A percentile compares a stretch with the other conserved stretches of the same genome.
phyloP scores from a whole-genome alignment of 2,888 invertebrate species.

The Glomeris marginata region DNA sequence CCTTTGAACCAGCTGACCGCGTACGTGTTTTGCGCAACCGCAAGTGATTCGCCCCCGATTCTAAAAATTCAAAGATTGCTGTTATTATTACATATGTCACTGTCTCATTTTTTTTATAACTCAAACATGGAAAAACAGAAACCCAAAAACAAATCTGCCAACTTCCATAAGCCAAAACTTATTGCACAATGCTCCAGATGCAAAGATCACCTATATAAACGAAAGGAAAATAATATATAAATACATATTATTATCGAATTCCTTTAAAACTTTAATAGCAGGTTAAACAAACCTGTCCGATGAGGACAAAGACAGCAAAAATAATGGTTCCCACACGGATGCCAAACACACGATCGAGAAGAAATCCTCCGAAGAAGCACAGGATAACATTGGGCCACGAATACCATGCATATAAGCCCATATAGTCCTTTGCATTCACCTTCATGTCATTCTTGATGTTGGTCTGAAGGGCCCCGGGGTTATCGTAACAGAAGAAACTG shows the following conservation, averaged over 20 bases:
- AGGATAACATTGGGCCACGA: slow-evolving; percentile 96
- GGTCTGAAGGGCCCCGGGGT: slow-evolving; percentile 82
- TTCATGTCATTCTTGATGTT: slow-evolving; percentile 65
- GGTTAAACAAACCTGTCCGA: slow-evolving; percentile 50
- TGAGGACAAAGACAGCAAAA: slow-evolving; percentile 69
- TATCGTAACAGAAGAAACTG: slow-evolving; percentile 95
- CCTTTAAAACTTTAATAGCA: background rate
- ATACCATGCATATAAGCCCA: slow-evolving; percentile 79
- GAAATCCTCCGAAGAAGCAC: slow-evolving; percentile 90
- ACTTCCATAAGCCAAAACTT: slow-evolving; percentile 76
- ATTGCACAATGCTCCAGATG: slow-evolving; percentile 61
- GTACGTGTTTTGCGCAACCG: slow-evolving; percentile 94
- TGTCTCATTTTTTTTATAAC: too few relatives aligned
- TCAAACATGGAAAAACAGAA: slow-evolving; percentile 17
- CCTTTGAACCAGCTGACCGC: slow-evolving; percentile 97
- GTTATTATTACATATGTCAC: background rate
- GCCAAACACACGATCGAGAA: slow-evolving; percentile 89
- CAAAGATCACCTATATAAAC: slow-evolving; percentile 52
- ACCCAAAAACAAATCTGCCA: slow-evolving; percentile 87
- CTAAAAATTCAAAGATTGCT: slow-evolving; percentile 30
- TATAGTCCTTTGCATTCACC: slow-evolving; percentile 66
- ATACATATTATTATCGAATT: background rate
- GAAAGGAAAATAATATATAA: slow-evolving; percentile 3
- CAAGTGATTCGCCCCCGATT: slow-evolving; percentile 89
- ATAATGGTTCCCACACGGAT: slow-evolving; percentile 81